Evolutionary conservation across 2,797 vertebrate species (phyloP).

Genomic region (Passerculus sandwichensis): DNA sequence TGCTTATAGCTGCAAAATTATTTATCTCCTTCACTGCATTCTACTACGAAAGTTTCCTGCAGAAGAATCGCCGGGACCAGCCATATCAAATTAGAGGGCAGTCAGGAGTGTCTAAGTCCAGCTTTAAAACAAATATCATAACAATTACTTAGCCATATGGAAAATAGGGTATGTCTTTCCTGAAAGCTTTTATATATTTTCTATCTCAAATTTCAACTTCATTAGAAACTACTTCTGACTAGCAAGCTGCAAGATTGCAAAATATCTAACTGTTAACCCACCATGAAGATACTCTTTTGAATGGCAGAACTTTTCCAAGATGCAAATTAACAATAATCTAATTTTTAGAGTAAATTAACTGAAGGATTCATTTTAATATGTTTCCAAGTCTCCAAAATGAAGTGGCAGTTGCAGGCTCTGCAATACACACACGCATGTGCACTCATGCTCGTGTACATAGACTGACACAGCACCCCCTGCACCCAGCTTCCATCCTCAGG

Average conservation of each 20-base stretch:
- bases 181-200: conserved; percentile 74
- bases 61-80: conserved; percentile 73
- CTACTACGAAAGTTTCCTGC: conserved; percentile 73
- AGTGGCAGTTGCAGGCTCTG: conserved; percentile 9
- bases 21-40: conserved; percentile 77
- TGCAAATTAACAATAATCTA: conserved; percentile 72
- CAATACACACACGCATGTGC: not conserved
- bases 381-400: conserved; percentile 46
- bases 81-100: conserved; percentile 79
- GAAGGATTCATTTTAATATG: conserved; percentile 51
- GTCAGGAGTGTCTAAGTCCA: conserved; percentile 78
- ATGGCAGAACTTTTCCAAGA: conserved; percentile 66
- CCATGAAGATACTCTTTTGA: conserved; percentile 65
- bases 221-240: conserved; percentile 75
- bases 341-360: conserved; percentile 70
- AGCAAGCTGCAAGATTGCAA: conserved; percentile 69
- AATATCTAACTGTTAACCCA: conserved; percentile 71
- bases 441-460: not conserved
- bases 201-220: conserved; percentile 76
- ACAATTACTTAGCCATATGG: conserved; percentile 79
- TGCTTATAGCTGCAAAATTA: conserved; percentile 75
- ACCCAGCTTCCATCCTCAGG: conserved; percentile 48
- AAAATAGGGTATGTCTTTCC: conserved; percentile 76
- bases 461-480: not conserved
- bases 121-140: conserved; percentile 81